Evolutionary conservation across 2,888 invertebrate genomes (phyloP), one percentile per base, ranked within the genome.

Genomic region (Drosophila birchii): DNA sequence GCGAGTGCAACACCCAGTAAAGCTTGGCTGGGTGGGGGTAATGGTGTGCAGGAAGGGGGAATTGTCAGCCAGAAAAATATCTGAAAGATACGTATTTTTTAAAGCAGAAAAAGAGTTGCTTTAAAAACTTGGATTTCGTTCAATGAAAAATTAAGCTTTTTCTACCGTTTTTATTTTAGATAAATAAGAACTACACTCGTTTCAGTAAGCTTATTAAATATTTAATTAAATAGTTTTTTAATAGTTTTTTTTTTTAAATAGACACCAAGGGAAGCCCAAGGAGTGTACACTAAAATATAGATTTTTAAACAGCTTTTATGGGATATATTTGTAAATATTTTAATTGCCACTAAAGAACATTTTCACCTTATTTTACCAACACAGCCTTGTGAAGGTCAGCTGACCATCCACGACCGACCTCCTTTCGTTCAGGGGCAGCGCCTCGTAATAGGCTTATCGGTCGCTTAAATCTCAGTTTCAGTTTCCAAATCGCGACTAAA

Each of bases 401-500:
- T 9, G 34, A 16, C 47, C 39, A 34, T 18, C 63, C 26, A 9
- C 18, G 16, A 45, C 44, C 32, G 47, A 41, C 64, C 64, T 64
- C 49, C 66, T 64, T 64, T 49, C 26, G 41, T 64, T 64, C 64
- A 36, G 41, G 64, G 49, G 41, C 49, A 49, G 64, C 58, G 45
- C 62, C 36, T 20, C 78, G 80, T 84, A 88, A 82, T 85, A 72
- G 81, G 86, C 81, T 82, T 86, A 89, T 86, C 83, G 80, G 75
- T 45, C 59, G 61, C 66, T 66, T 49, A 75, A 86, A 82, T 82
- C 88, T 83, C 78, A 18, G 47, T 47, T 47, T 47, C 29, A 66
- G 70, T 68, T 76, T 78, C 76, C 78, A 77, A 85, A 76, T 76
- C 76, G 76, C 78, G 47, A 72, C 86, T 67, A 80, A 81, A 76